phyloP scores from a whole-genome alignment of 2,113 vertebrate genomes.

The Cyanoliseus patagonus region DNA sequence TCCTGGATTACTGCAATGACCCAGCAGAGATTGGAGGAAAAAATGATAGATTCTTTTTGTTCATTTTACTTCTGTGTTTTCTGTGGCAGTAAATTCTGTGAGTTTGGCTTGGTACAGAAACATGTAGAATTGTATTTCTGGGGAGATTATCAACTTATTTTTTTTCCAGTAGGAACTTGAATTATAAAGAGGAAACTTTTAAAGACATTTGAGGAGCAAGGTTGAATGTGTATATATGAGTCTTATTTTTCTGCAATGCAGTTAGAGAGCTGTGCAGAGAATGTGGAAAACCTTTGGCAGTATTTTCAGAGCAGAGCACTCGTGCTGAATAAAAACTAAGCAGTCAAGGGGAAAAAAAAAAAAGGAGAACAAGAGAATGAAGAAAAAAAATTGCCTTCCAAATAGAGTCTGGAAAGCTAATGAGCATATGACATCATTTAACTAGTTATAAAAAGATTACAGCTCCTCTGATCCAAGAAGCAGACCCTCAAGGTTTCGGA shows the following conservation, averaged over 20 bases:
- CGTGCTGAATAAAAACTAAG: conserved; percentile 68
- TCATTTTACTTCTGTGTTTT: conserved; percentile 33
- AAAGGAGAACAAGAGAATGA: conserved; percentile 40
- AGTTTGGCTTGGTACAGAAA: neutral
- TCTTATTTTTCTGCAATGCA: conserved; percentile 71
- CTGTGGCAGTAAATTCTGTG: conserved; percentile 17
- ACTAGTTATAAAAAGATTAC: conserved; percentile 59
- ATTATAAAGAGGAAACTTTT: conserved; percentile 57
- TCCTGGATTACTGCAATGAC: conserved; percentile 42
- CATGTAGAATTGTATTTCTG: conserved; percentile 37
- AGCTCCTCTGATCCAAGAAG: conserved; percentile 37
- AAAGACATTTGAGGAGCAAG: conserved; percentile 51
- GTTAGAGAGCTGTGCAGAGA: conserved; percentile 63
- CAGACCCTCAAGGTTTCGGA: conserved; percentile 47
- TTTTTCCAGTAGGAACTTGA: conserved; percentile 25
- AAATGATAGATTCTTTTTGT: conserved; percentile 18
- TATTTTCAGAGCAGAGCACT: conserved; percentile 61
- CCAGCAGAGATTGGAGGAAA: neutral
- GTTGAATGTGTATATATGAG: conserved; percentile 56
- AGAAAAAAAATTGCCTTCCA: conserved; percentile 55
- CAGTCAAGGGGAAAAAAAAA: conserved; percentile 29
- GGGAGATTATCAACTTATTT: conserved; percentile 36
- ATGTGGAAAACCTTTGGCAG: conserved; percentile 70
- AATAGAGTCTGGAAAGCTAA: conserved; percentile 65
- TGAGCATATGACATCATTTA: conserved; percentile 64